Evolutionary conservation across 2,113 vertebrate genomes (phyloP).

Genomic region (Connochaetes taurinus): DNA sequence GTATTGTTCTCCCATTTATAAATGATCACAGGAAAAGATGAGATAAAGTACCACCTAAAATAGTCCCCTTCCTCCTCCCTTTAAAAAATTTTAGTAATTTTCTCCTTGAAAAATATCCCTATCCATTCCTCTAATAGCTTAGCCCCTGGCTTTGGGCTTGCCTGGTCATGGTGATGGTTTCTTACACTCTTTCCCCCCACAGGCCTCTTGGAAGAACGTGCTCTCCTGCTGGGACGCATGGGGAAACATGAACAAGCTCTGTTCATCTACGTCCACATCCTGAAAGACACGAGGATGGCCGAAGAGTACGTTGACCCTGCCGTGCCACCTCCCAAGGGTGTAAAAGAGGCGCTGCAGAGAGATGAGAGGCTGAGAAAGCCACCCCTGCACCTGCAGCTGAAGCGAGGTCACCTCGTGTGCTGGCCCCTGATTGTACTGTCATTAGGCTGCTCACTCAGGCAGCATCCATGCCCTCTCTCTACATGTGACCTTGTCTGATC

Average conservation of each 20-base stretch:
- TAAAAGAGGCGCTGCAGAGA: background rate
- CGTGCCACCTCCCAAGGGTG: background rate
- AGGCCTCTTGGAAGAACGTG: slow-evolving; percentile 96
- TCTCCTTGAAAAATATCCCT: background rate
- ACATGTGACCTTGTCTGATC: background rate
- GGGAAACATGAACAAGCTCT: slow-evolving; percentile 98
- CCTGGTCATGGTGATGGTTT: background rate
- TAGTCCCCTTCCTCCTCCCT: background rate
- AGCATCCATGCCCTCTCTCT: background rate
- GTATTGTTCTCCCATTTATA: background rate
- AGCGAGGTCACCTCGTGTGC: accelerated
- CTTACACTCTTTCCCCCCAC: background rate
- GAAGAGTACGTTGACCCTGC: slow-evolving; percentile 85
- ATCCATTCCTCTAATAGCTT: background rate
- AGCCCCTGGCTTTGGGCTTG: background rate
- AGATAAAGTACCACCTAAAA: background rate
- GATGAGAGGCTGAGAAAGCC: background rate
- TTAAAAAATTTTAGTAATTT: background rate
- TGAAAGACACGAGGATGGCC: slow-evolving; percentile 93
- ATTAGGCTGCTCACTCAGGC: background rate
- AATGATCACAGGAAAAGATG: background rate
- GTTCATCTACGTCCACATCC: slow-evolving; percentile 96
- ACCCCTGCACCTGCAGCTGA: background rate
- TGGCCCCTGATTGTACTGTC: background rate
- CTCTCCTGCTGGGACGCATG: slow-evolving; percentile 95